phyloP scores from a whole-genome alignment of 2,797 vertebrate genomes.

The Setipinna tenuifilis region DNA sequence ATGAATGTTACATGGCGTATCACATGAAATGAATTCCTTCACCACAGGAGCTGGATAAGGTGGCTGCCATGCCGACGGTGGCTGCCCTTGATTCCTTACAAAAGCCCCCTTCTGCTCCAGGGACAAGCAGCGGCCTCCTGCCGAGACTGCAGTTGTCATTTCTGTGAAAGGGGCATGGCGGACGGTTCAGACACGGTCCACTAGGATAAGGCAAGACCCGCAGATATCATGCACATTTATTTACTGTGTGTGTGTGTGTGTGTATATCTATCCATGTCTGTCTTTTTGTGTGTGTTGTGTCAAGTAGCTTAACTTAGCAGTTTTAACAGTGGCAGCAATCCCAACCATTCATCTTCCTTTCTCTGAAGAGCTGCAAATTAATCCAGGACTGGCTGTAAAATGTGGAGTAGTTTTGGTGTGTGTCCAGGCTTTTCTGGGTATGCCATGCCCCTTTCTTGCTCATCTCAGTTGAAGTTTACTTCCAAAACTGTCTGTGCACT shows the following conservation, averaged over 20 bases:
- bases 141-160: conserved; percentile 48
- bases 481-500: neutral
- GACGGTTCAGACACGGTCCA: conserved; percentile 48
- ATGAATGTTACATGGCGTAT: conserved; percentile 21
- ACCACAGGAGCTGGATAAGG: neutral
- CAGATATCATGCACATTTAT: conserved; percentile 15
- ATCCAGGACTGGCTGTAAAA: neutral
- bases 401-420: neutral
- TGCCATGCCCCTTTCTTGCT: neutral
- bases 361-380: neutral
- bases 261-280: too few relatives aligned
- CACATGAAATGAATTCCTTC: conserved; percentile 22
- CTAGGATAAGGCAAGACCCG: conserved; percentile 11
- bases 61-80: conserved; percentile 38
- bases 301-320: neutral
- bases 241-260: neutral
- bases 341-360: neutral
- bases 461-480: neutral
- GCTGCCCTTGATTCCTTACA: neutral
- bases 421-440: neutral
- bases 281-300: neutral
- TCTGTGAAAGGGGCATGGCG: conserved; percentile 38
- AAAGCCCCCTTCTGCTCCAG: conserved; percentile 28
- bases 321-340: neutral
- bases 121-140: conserved; percentile 40